A percentile compares a stretch with the other conserved stretches of the same genome.
Evolutionary conservation across 2,113 vertebrate genomes (phyloP).

Genomic region (Pongo pygmaeus): DNA sequence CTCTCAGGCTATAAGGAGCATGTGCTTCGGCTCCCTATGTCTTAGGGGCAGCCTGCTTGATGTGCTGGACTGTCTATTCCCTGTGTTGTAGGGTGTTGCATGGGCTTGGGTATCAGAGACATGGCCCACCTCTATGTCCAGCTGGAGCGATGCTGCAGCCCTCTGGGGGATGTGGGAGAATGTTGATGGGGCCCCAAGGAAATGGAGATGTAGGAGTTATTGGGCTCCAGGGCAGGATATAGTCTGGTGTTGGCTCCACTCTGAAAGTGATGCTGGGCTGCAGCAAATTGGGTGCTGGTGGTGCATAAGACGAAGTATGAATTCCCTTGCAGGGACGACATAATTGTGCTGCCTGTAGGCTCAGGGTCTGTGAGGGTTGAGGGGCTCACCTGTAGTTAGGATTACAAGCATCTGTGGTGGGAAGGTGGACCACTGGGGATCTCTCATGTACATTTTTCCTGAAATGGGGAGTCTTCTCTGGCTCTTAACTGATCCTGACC

Average conservation of each 20-base stretch:
- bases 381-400: not conserved
- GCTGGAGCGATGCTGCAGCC: not conserved
- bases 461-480: not conserved
- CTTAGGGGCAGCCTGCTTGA: not conserved
- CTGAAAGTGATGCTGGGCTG: not conserved
- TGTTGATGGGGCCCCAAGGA: not conserved
- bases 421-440: not conserved
- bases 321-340: not conserved
- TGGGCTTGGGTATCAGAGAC: not conserved
- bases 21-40: not conserved
- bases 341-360: not conserved
- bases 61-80: not conserved
- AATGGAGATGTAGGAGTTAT: not conserved
- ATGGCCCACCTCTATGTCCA: not conserved
- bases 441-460: not conserved
- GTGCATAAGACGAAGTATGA: not conserved
- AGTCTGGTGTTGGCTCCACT: not conserved
- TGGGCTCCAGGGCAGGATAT: not conserved
- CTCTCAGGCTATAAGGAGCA: not conserved
- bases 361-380: not conserved
- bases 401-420: not conserved
- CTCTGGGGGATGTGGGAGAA: not conserved
- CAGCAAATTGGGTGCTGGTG: not conserved
- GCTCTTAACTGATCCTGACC: not conserved
- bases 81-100: not conserved